Base-by-base conservation (phyloP, 2,113 vertebrate genomes). In the Gymnocephalus cernua region DNA sequence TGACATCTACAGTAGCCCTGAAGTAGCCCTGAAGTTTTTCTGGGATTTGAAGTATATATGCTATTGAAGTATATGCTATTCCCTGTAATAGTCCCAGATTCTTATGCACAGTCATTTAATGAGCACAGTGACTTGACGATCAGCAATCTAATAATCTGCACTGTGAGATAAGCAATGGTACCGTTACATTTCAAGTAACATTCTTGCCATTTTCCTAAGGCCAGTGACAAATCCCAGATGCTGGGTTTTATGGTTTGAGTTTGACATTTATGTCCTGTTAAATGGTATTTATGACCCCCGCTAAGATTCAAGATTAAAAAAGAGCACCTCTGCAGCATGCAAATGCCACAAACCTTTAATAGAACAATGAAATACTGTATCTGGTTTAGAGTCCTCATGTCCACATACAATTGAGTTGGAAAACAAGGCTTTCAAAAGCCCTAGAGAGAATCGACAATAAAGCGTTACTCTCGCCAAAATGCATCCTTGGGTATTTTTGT, bases 261-360 rank as follows among this genome's bases (percentile, higher is more conserved):
- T 70, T 87, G 83, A 90, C 86, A 88, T 92, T 90, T 82, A 86
- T 84, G 74, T 66, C 85, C 59, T 63, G 61, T 56, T 67, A 87
- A 86, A 62, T 73, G 7, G 70, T 68, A 82, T 86, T 84, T 69
- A 87, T 83, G 62, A 35, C 63, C 45, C 27, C 44, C 1, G 15
- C 73, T 18, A 51, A 84, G 80, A 45, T 67, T 23, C 18, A 51
- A 62, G 63, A 80, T 86, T 58, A 54, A 84, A 88, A 41, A 87
- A n/a, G 45, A 85, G 27, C 16, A n/a, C 18, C 27, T 65, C 68
- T 48, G 83, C 54, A 38, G 57, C 54, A 88, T 77, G 74, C 56
- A 75, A 82, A 86, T 75, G 77, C 1, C 54, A 72, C 73, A 74
- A 41, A 25, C 19, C 2, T 59, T 50, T 51, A 23, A 25, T 48